Base-by-base conservation (phyloP, 2,888 invertebrate genomes). In the Zygothrica quintamaculata region DNA sequence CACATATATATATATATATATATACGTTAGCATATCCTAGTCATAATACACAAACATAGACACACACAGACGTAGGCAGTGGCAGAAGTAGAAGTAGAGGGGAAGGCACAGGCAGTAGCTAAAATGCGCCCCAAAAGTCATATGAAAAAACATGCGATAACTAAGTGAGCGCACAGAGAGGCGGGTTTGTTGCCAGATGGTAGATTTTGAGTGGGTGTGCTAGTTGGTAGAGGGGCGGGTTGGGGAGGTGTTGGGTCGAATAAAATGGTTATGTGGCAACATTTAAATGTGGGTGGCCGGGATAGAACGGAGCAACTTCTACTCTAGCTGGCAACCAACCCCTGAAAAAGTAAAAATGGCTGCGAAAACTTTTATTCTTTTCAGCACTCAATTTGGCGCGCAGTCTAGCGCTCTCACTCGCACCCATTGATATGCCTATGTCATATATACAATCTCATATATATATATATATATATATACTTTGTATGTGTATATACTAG, bases 331-430 rank as follows among this genome's bases (percentile, higher is more conserved):
- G 47, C 64, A 58, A 65, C 52, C 65, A 74, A 87, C 87, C 80
- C 80, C 65, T 65, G 58, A 64, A 88, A 81, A 69, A 76, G 81
- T 81, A 9, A 88, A 88, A 89, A 88, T 88, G 88, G 88, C 88
- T 88, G 88, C 88, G 71, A 88, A 85, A 84, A 79, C 77, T 84
- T 88, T 76, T 84, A 78, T 84, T 79, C 81, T 84, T 77, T 84
- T 88, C 82, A 70, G 76, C 85, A 88, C 87, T 87, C 85, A 77
- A 82, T 84, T 82, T 86, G 68, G 62, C 57, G 65, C 59, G 51
- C 65, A 65, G 50, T 43, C 75, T 50, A 39, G 48, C 55, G 47
- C 59, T 68, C 71, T 69, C 70, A 33, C 50, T 64, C 65, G 58
- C 66, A 31, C 67, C 8, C 43, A 47, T 55, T 12, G 42, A 13